phyloP scores from a whole-genome alignment of 2,888 invertebrate genomes.

The Eudemis profundana region DNA sequence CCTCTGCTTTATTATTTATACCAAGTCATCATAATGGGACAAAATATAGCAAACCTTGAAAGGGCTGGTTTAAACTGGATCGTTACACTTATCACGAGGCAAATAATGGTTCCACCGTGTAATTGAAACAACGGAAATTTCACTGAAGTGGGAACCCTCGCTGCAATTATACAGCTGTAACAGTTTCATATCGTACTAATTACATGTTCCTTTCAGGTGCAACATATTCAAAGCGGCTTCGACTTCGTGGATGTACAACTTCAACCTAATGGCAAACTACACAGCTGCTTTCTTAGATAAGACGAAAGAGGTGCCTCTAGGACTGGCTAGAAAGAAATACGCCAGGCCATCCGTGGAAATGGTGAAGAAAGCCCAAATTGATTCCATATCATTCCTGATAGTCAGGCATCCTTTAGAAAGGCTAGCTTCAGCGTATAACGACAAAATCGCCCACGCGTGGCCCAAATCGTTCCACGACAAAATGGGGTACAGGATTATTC shows the following conservation, averaged over 20 bases:
- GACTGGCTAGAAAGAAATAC: slow-evolving; percentile 91
- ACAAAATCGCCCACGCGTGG: slow-evolving; percentile 93
- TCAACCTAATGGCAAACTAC: slow-evolving; percentile 94
- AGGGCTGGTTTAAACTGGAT: slow-evolving; percentile 1
- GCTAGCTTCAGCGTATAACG: slow-evolving; percentile 92
- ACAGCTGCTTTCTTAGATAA: slow-evolving; percentile 90
- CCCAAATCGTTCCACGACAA: slow-evolving; percentile 93
- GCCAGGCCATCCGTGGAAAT: slow-evolving; percentile 90
- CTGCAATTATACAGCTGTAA: slow-evolving; percentile 16
- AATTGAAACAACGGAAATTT: slow-evolving; percentile 38
- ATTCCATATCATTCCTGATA: slow-evolving; percentile 92
- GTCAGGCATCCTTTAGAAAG: slow-evolving; percentile 92
- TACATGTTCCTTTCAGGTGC: slow-evolving; percentile 81
- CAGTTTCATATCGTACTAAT: slow-evolving; percentile 1
- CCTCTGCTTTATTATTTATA: neutral
- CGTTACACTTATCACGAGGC: slow-evolving; percentile 18
- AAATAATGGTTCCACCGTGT: slow-evolving; percentile 23
- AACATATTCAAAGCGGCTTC: slow-evolving; percentile 94
- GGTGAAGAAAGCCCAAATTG: slow-evolving; percentile 89
- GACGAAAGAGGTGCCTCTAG: slow-evolving; percentile 91
- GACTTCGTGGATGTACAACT: slow-evolving; percentile 97
- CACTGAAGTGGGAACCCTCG: slow-evolving; percentile 29
- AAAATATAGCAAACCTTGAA: neutral
- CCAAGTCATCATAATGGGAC: slow-evolving; percentile 8
- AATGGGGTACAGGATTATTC: slow-evolving; percentile 91